These are phyloP conservation scores for Macroglossus sobrinus DNA, from an alignment of 2,113 vertebrate genomes.

Conservation along the genomic window DNA sequence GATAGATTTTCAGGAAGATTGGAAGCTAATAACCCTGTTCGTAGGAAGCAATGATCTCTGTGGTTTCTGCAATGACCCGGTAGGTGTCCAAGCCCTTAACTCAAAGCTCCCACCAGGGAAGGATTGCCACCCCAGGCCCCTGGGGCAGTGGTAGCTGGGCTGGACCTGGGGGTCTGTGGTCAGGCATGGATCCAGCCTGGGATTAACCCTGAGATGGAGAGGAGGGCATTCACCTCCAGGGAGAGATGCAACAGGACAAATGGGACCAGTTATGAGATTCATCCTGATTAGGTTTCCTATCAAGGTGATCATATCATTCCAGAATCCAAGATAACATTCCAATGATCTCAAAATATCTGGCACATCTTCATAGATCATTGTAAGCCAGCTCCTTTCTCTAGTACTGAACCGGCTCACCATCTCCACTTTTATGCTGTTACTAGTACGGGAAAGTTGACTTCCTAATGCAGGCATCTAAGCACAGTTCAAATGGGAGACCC, in stretches of 20 bases:
- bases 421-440: not conserved
- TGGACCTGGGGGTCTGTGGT: not conserved
- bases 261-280: not conserved
- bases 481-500: not conserved
- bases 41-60: slow-evolving; percentile 86
- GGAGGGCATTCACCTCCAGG: not conserved
- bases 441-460: not conserved
- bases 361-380: not conserved
- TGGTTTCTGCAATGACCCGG: slow-evolving; percentile 49
- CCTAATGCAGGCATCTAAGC: not conserved
- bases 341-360: not conserved
- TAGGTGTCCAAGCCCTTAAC: slow-evolving; percentile 70
- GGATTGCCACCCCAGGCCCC: not conserved
- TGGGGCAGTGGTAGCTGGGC: not conserved
- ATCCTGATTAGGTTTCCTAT: not conserved
- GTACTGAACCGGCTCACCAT: accelerated
- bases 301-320: slow-evolving; percentile 11
- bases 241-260: not conserved
- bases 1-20: slow-evolving; percentile 81
- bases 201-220: not conserved
- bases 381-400: not conserved
- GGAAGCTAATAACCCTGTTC: slow-evolving; percentile 86
- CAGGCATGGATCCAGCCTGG: not conserved
- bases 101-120: not conserved
- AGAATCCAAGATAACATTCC: not conserved